Conservation (phyloP, 2,888 invertebrate genomes). For the Drosophila imparisetae region DNA sequence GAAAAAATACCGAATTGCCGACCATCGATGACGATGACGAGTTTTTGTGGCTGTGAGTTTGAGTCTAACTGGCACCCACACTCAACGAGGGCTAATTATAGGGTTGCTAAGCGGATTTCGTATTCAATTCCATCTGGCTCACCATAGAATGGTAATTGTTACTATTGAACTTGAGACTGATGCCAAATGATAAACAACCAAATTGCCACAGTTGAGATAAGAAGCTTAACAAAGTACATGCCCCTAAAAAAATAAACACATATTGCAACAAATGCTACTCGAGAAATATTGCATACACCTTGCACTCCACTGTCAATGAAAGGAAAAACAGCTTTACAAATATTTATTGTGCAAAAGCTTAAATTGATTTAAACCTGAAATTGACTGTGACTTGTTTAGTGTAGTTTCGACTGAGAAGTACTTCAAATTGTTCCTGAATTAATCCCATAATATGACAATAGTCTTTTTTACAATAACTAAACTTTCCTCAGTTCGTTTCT, state of each 20-base stretch:
- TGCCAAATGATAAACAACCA: slow-evolving; percentile 15
- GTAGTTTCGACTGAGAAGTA: neutral
- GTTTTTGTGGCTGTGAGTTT: neutral
- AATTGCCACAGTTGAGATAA: slow-evolving; percentile 16
- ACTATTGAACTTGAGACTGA: slow-evolving; percentile 22
- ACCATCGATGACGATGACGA: slow-evolving; percentile 20
- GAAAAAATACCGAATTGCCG: slow-evolving; percentile 18
- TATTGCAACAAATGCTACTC: neutral
- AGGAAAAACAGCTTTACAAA: too few species aligned
- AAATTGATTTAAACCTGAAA: neutral
- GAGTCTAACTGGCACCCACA: slow-evolving; percentile 19
- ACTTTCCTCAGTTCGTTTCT: neutral
- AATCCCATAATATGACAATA: neutral
- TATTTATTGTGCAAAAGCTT: neutral
- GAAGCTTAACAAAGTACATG: slow-evolving; percentile 15
- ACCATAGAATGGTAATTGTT: slow-evolving; percentile 22
- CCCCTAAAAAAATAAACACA: neutral
- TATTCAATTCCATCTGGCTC: slow-evolving; percentile 19
- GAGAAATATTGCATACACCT: neutral
- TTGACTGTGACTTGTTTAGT: neutral
- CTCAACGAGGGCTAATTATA: slow-evolving; percentile 59
- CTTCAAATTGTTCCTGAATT: neutral
- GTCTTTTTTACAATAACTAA: neutral
- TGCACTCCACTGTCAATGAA: neutral
- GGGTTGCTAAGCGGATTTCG: slow-evolving; percentile 73